phyloP scores from a whole-genome alignment of 2,888 invertebrate genomes.

The Iselma pallidipennis region DNA sequence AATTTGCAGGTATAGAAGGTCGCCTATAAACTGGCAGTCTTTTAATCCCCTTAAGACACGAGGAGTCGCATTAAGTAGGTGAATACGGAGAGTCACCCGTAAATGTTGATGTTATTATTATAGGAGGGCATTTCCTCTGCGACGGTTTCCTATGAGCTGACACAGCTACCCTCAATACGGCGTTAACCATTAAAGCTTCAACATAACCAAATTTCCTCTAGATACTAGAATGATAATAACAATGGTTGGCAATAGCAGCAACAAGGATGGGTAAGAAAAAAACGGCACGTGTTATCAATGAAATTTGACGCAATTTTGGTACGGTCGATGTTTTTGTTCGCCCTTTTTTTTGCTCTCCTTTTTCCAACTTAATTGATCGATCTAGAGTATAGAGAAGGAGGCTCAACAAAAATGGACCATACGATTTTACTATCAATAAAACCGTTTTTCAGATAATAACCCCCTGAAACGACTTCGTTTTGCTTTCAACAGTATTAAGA shows the following conservation, averaged over 20 bases:
- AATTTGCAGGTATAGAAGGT: background rate
- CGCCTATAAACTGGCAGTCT: conserved; percentile 11
- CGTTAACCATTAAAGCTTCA: conserved; percentile 25
- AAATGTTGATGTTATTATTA: conserved; percentile 31
- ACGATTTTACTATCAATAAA: conserved; percentile 16
- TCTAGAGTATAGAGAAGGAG: background rate
- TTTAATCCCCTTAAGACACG: conserved; percentile 17
- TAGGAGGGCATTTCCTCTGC: conserved; percentile 19
- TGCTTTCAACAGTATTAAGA: conserved; percentile 16
- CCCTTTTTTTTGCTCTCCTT: too few species aligned
- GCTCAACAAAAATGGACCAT: background rate
- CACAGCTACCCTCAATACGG: conserved; percentile 15
- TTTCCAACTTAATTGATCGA: background rate
- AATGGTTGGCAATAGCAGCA: too few species aligned
- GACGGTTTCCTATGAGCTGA: conserved; percentile 6
- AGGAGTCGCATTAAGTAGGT: conserved; percentile 19
- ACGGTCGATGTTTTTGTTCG: too few species aligned
- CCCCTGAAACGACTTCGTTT: conserved; percentile 8
- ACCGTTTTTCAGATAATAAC: conserved; percentile 5
- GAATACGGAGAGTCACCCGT: conserved; percentile 16
- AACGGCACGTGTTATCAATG: too few species aligned
- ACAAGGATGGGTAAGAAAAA: too few species aligned
- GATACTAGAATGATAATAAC: conserved; percentile 18
- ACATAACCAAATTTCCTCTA: conserved; percentile 26
- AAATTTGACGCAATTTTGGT: too few species aligned